Conservation (phyloP, 2,888 invertebrate species). For the Caradrina kadenii region DNA sequence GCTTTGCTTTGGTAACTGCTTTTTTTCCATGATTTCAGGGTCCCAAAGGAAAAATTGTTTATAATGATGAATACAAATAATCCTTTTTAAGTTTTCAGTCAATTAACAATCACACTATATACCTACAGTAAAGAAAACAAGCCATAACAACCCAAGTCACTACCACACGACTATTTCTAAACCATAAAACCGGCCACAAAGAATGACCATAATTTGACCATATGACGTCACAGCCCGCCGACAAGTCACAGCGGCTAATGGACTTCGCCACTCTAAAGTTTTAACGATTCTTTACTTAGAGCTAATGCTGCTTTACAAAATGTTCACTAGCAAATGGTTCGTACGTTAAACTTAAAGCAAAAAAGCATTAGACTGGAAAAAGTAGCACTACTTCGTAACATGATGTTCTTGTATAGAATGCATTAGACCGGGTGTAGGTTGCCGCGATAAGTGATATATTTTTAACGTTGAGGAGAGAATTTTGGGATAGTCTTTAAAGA, state of each 20-base stretch:
- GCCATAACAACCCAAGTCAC: no score
- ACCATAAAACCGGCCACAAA: slow-evolving; percentile 26
- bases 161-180: background rate
- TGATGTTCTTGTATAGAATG: slow-evolving; percentile 43
- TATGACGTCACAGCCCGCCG: slow-evolving; percentile 42
- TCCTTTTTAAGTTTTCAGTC: no score
- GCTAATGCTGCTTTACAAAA: slow-evolving; percentile 83
- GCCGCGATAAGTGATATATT: slow-evolving; percentile 35
- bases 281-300: slow-evolving; percentile 86
- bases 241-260: slow-evolving; percentile 77
- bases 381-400: slow-evolving; percentile 51
- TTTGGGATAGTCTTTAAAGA: no score
- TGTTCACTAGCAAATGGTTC: slow-evolving; percentile 75
- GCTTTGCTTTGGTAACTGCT: no score
- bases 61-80: no score
- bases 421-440: slow-evolving; percentile 34
- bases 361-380: slow-evolving; percentile 64
- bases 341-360: slow-evolving; percentile 68
- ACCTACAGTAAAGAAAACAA: no score
- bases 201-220: slow-evolving; percentile 61
- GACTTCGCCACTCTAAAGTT: slow-evolving; percentile 85
- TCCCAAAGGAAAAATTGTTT: no score
- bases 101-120: no score
- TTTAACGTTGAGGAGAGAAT: background rate
- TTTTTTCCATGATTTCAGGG: no score